phyloP scores from a whole-genome alignment of 2,797 vertebrate genomes.

The Dryobates pubescens region DNA sequence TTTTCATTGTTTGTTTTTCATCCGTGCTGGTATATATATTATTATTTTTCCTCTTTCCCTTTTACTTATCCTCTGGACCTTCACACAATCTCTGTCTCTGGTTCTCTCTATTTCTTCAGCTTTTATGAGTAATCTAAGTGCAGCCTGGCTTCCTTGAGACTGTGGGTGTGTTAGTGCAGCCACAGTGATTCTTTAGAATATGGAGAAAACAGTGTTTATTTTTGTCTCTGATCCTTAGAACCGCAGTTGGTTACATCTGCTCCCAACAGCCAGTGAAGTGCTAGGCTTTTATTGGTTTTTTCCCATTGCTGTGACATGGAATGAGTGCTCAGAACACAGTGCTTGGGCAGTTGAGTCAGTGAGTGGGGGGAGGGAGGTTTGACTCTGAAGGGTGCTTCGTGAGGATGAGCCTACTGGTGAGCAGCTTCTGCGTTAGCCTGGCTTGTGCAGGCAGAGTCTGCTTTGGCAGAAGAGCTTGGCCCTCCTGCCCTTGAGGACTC shows the following conservation, averaged over 20 bases:
- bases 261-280: background rate
- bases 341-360: background rate
- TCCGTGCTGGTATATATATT: fast-evolving
- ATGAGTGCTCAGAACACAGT: background rate
- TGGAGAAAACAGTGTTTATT: background rate
- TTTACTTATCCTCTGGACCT: fast-evolving
- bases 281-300: background rate
- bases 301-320: fast-evolving
- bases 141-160: background rate
- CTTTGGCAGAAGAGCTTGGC: background rate
- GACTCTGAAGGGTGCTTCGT: background rate
- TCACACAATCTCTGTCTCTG: background rate
- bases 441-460: background rate
- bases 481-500: background rate
- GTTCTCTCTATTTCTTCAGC: background rate
- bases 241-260: background rate
- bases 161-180: background rate
- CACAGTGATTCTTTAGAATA: background rate
- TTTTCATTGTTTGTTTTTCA: no score
- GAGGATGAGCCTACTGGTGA: background rate
- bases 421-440: background rate
- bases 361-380: background rate
- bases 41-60: background rate
- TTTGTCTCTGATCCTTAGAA: background rate
- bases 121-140: background rate